phyloP scores from a whole-genome alignment of 2,888 invertebrate species.

The Clistopyga incitator region DNA sequence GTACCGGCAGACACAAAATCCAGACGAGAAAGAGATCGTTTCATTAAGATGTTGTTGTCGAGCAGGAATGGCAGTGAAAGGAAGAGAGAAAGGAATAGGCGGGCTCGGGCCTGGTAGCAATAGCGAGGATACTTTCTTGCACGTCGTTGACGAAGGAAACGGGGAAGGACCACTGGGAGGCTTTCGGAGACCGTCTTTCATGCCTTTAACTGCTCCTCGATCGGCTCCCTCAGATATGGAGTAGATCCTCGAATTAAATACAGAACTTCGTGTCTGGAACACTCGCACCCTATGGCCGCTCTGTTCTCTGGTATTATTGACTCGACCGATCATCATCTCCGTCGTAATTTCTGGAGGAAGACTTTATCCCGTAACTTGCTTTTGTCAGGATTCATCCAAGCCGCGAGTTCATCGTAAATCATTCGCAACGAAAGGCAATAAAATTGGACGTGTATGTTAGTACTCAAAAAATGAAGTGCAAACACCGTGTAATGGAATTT shows the following conservation, averaged over 20 bases:
- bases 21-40: constrained; percentile 62
- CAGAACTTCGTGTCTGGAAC: constrained; percentile 27
- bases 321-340: constrained; percentile 21
- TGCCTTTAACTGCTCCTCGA: constrained; percentile 43
- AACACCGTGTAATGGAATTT: too few relatives aligned
- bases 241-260: constrained; percentile 29
- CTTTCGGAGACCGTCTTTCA: constrained; percentile 51
- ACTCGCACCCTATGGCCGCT: neutral
- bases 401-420: neutral
- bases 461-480: too few relatives aligned
- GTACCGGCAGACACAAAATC: neutral
- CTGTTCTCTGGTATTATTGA: constrained; percentile 1
- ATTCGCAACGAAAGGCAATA: neutral
- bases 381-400: neutral
- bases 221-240: constrained; percentile 2
- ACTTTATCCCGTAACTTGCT: neutral
- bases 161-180: constrained; percentile 19
- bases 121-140: constrained; percentile 42
- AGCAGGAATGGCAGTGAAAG: constrained; percentile 36
- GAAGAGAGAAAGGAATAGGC: constrained; percentile 18
- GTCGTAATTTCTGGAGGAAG: neutral
- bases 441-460: neutral
- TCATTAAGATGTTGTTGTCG: constrained; percentile 69
- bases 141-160: constrained; percentile 20
- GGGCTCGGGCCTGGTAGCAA: constrained; percentile 17